These are phyloP conservation scores for Caenorhabditis japonica DNA, from an alignment of 2,888 invertebrate species.

Conservation along the genomic window DNA sequence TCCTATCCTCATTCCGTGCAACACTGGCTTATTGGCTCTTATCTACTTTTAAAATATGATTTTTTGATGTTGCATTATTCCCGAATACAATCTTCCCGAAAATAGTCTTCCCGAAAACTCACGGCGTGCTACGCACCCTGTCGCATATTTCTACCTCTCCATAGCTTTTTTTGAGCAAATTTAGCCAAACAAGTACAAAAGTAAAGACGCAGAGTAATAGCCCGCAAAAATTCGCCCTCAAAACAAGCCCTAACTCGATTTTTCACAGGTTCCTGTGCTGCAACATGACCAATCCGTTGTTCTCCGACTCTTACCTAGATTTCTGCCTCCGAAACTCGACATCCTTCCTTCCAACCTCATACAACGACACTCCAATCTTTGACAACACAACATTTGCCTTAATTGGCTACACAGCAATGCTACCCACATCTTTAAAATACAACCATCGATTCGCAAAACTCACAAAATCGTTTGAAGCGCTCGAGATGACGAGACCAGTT, in stretches of 20 bases:
- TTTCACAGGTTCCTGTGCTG: constrained; percentile 57
- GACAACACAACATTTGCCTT: constrained; percentile 72
- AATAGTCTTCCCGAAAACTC: too few relatives aligned
- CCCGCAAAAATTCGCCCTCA: background rate
- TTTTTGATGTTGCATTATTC: too few relatives aligned
- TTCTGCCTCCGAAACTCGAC: constrained; percentile 71
- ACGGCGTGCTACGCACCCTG: too few relatives aligned
- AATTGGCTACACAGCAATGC: constrained; percentile 74
- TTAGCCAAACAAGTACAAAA: too few relatives aligned
- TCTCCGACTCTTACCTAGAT: constrained; percentile 59
- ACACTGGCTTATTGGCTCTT: too few relatives aligned
- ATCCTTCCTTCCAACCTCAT: constrained; percentile 68
- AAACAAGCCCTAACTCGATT: background rate
- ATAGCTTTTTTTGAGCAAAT: too few relatives aligned
- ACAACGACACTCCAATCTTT: constrained; percentile 76
- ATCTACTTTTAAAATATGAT: too few relatives aligned
- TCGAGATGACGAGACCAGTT: constrained; percentile 57
- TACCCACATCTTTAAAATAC: constrained; percentile 68
- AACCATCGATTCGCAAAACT: constrained; percentile 71
- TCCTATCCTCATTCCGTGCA: too few relatives aligned
- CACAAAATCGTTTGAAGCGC: constrained; percentile 63
- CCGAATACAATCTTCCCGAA: too few relatives aligned
- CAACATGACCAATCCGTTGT: constrained; percentile 54
- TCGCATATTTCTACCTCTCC: too few relatives aligned
- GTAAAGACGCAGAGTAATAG: too few relatives aligned